These are phyloP conservation scores for Formica selysi DNA, from an alignment of 1,140 invertebrate genomes.

Conservation along the genomic window DNA sequence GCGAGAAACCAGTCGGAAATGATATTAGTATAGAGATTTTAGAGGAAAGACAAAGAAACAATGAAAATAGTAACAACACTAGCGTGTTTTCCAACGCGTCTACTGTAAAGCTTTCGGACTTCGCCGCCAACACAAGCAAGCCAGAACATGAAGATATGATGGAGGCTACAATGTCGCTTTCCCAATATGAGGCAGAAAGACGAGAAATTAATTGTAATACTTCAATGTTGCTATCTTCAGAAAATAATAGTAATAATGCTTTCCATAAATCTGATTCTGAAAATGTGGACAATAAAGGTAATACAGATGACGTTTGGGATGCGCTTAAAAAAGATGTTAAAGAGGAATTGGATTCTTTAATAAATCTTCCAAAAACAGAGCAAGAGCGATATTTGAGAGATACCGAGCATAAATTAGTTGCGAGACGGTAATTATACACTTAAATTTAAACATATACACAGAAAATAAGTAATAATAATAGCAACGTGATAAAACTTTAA, in stretches of 20 bases:
- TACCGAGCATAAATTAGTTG: slow-evolving; percentile 79
- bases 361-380: slow-evolving; percentile 65
- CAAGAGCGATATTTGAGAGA: slow-evolving; percentile 74
- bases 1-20: neutral
- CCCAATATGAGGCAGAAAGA: neutral
- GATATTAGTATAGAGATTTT: neutral
- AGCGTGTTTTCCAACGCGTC: slow-evolving; percentile 45
- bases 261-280: slow-evolving; percentile 3
- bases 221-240: neutral
- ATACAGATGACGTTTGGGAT: slow-evolving; percentile 68
- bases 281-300: neutral
- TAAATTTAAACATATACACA: neutral
- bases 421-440: slow-evolving; percentile 77
- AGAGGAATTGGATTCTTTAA: slow-evolving; percentile 70
- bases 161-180: slow-evolving; percentile 42
- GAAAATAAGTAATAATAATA: neutral
- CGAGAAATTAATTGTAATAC: slow-evolving; percentile 7
- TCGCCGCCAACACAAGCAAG: neutral
- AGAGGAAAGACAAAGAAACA: neutral
- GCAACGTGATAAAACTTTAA: neutral
- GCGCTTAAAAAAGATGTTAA: slow-evolving; percentile 73
- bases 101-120: slow-evolving; percentile 54
- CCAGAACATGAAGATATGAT: slow-evolving; percentile 23
- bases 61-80: slow-evolving; percentile 1
- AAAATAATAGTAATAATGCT: neutral